phyloP scores from a whole-genome alignment of 2,113 vertebrate species.

The Gila orcuttii region DNA sequence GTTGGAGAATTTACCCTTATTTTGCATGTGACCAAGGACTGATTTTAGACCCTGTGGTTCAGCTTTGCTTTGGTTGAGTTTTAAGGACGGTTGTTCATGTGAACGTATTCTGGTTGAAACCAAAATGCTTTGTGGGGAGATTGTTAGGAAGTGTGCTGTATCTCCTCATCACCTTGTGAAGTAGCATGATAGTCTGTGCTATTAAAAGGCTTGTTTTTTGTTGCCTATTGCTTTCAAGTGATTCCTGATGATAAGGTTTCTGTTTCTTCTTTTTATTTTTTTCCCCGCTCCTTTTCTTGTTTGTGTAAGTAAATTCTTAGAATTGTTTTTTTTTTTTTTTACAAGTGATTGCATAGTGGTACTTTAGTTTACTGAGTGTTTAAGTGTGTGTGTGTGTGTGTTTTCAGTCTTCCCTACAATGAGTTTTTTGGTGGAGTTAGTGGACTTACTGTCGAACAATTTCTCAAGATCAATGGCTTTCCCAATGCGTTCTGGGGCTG shows the following conservation, averaged over 20 bases:
- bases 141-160: neutral
- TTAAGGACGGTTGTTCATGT: neutral
- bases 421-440: slow-evolving; percentile 97
- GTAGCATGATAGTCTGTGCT: slow-evolving; percentile 25
- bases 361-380: neutral
- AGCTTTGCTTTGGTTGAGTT: neutral
- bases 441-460: slow-evolving; percentile 92
- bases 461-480: slow-evolving; percentile 93
- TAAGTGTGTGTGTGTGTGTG: neutral
- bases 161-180: neutral
- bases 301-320: no score
- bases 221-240: slow-evolving; percentile 46
- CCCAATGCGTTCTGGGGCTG: slow-evolving; percentile 98
- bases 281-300: no score
- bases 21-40: neutral
- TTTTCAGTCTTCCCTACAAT: slow-evolving; percentile 85
- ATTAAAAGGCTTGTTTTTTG: slow-evolving; percentile 44
- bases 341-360: neutral
- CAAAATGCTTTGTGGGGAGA: neutral
- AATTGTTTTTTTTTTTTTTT: neutral
- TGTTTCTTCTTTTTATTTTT: slow-evolving; percentile 4
- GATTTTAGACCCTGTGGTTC: neutral
- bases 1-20: neutral
- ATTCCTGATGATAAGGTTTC: slow-evolving; percentile 50
- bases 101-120: neutral